Percentiles rank a stretch among this genome's conserved stretches.
Evolutionary conservation across 2,797 vertebrate species (phyloP).

Genomic region (Acanthopagrus latus): DNA sequence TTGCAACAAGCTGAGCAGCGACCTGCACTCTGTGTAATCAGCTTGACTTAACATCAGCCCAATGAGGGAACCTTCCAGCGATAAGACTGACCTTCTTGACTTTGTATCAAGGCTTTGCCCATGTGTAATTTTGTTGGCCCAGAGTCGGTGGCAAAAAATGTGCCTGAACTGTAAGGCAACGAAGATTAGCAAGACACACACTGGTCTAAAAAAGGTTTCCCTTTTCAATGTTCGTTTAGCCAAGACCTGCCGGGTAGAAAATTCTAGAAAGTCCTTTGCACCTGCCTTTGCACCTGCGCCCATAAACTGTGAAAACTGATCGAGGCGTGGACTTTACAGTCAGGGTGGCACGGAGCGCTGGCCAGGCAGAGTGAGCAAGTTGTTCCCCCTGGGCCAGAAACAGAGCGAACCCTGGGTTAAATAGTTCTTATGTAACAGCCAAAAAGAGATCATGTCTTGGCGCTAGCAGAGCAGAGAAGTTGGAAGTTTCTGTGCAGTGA

Average conservation of each 20-base stretch:
- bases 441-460: conserved; percentile 52
- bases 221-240: neutral
- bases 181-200: neutral
- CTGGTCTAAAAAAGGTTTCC: neutral
- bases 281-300: conserved; percentile 39
- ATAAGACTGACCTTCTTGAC: conserved; percentile 42
- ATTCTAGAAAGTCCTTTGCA: conserved; percentile 3
- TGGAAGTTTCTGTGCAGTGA: conserved; percentile 41
- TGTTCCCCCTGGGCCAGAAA: conserved; percentile 9
- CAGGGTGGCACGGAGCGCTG: conserved; percentile 16
- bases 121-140: neutral
- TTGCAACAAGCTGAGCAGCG: conserved; percentile 32
- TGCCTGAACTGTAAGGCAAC: neutral
- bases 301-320: conserved; percentile 39
- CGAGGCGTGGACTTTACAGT: neutral
- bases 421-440: conserved; percentile 52
- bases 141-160: neutral
- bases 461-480: conserved; percentile 29
- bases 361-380: conserved; percentile 10
- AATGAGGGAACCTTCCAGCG: conserved; percentile 14
- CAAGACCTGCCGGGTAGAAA: neutral
- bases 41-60: conserved; percentile 42
- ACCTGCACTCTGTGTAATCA: conserved; percentile 36
- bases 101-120: conserved; percentile 33
- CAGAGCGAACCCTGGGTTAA: conserved; percentile 33